Percentiles rank a stretch among this genome's conserved stretches.
Conservation (phyloP, 2,888 invertebrate species). For the Blomia tropicalis region DNA sequence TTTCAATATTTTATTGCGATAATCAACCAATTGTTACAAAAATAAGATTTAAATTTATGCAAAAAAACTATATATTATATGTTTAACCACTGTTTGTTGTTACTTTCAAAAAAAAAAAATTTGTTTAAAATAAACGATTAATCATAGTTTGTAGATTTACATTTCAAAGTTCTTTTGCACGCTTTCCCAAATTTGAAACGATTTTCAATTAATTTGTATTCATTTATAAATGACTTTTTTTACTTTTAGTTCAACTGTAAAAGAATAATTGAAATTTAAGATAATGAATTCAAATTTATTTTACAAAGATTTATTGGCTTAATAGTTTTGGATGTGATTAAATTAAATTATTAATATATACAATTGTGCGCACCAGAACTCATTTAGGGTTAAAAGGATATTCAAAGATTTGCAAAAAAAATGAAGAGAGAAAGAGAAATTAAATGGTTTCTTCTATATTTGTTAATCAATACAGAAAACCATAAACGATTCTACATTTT, state of each 20-base stretch:
- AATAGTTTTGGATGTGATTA: no score
- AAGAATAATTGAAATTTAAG: not conserved
- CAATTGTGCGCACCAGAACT: no score
- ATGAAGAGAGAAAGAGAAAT: no score
- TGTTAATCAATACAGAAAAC: no score
- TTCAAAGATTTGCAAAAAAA: no score
- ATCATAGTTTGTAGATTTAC: not conserved
- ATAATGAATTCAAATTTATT: not conserved
- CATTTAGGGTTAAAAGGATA: no score
- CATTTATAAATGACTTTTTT: not conserved
- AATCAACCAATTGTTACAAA: not conserved
- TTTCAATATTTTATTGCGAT: not conserved
- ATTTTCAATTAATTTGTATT: not conserved
- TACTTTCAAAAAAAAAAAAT: not conserved
- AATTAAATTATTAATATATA: no score
- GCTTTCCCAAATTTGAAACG: not conserved
- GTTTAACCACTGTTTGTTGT: not conserved
- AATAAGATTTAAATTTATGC: not conserved
- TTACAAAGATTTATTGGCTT: no score
- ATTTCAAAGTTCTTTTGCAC: not conserved
- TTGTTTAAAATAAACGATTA: not conserved
- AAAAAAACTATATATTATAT: not conserved
- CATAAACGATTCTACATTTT: no score
- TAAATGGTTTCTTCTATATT: no score
- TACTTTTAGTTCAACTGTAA: not conserved